Evolutionary conservation across 1,140 invertebrate genomes (phyloP).

Genomic region (Archivesica marissinica): DNA sequence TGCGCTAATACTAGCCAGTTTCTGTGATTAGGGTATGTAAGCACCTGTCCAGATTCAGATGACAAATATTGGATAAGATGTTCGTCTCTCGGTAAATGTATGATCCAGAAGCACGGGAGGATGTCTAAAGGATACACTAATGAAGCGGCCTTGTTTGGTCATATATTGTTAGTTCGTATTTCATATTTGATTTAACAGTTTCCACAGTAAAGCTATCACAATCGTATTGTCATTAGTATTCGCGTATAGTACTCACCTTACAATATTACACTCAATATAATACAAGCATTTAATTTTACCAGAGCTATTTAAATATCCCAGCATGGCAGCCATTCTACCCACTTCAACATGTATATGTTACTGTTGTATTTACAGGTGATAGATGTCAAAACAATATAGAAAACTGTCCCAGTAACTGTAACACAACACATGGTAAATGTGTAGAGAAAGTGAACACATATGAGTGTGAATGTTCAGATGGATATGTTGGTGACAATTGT

Average conservation of each 20-base stretch:
- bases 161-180: no score
- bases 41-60: no score
- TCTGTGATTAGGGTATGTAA: no score
- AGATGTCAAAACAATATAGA: not conserved
- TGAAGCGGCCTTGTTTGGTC: no score
- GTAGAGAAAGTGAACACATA: not conserved
- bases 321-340: not conserved
- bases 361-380: not conserved
- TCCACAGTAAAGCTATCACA: not conserved
- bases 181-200: not conserved
- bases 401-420: not conserved
- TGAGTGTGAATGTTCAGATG: not conserved
- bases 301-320: not conserved
- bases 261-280: not conserved
- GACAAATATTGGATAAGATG: no score
- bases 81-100: no score
- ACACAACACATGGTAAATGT: not conserved
- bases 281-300: not conserved
- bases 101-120: no score
- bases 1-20: no score
- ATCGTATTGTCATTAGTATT: not conserved
- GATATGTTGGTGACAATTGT: slow-evolving; percentile 15
- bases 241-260: no score
- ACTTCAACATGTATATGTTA: not conserved
- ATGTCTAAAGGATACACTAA: no score